phyloP scores from a whole-genome alignment of 2,113 vertebrate genomes.

The Strix uralensis region DNA sequence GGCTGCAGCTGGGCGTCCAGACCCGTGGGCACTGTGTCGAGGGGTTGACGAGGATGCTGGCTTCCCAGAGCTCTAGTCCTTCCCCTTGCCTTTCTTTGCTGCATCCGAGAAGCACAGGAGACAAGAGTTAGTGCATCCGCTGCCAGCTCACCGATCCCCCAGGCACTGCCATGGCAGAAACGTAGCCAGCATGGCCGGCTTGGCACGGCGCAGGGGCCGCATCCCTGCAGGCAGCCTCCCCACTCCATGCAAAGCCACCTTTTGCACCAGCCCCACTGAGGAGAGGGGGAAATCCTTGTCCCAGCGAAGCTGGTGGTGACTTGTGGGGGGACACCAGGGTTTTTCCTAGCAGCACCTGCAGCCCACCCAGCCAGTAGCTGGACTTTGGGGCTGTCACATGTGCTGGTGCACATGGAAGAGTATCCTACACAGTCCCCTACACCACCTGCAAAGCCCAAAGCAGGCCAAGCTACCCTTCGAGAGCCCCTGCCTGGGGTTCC shows the following conservation, averaged over 20 bases:
- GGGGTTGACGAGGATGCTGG: background rate
- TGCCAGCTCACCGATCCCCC: background rate
- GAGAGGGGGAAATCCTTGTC: background rate
- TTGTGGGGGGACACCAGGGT: accelerated
- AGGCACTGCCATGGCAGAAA: background rate
- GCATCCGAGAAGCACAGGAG: slow-evolving; percentile 49
- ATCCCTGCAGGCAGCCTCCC: background rate
- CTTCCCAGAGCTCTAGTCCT: slow-evolving; percentile 67
- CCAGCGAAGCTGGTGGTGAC: background rate
- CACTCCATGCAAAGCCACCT: accelerated
- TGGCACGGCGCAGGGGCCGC: accelerated
- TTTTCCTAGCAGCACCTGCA: background rate
- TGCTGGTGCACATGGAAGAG: background rate
- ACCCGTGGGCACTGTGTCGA: background rate
- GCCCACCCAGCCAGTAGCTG: background rate
- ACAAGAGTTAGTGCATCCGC: background rate
- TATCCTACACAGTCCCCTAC: accelerated
- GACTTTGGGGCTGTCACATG: background rate
- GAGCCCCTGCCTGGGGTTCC: background rate
- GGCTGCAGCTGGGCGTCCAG: slow-evolving; percentile 32
- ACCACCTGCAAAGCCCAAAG: background rate
- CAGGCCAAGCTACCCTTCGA: background rate
- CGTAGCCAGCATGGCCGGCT: accelerated
- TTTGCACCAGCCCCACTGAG: background rate
- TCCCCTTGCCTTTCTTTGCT: slow-evolving; percentile 86